Conservation (phyloP, 2,113 vertebrate species). For the Syrrhaptes paradoxus region DNA sequence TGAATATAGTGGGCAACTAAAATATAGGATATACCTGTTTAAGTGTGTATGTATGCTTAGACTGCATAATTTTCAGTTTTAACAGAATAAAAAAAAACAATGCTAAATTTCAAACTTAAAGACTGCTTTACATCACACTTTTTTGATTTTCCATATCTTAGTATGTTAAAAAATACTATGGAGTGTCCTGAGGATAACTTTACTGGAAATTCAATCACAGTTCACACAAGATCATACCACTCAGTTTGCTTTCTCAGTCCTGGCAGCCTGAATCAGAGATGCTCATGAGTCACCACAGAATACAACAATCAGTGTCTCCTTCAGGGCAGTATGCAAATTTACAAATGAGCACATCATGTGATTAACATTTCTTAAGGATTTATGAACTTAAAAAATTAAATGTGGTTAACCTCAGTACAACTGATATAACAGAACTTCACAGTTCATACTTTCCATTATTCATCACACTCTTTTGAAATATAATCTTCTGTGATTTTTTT, state of each 20-base stretch:
- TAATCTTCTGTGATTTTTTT: not conserved
- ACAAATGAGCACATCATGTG: conserved; percentile 13
- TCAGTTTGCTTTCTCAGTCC: not conserved
- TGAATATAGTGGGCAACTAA: not conserved
- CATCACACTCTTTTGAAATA: conserved; percentile 21
- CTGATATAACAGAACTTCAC: conserved; percentile 28
- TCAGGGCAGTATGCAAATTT: conserved; percentile 34
- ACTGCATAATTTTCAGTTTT: not conserved
- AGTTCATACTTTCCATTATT: conserved; percentile 58
- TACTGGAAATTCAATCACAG: not conserved
- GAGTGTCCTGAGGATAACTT: not conserved
- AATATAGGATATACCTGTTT: not conserved
- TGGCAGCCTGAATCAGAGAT: conserved; percentile 17
- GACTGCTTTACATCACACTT: not conserved
- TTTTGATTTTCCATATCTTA: not conserved
- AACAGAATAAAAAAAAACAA: not conserved
- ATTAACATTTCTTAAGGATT: conserved; percentile 52
- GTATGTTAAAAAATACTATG: not conserved
- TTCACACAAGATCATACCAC: not conserved
- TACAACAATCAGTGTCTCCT: conserved; percentile 6
- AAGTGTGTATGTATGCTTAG: not conserved
- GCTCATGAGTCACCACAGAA: conserved; percentile 12
- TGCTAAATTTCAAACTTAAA: not conserved
- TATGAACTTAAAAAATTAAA: conserved; percentile 11
- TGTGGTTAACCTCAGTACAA: conserved; percentile 37